A percentile compares a stretch with the other conserved stretches of the same genome.
These are phyloP conservation scores for Clarias fuscus DNA, from an alignment of 2,797 vertebrate genomes.

Conservation along the genomic window DNA sequence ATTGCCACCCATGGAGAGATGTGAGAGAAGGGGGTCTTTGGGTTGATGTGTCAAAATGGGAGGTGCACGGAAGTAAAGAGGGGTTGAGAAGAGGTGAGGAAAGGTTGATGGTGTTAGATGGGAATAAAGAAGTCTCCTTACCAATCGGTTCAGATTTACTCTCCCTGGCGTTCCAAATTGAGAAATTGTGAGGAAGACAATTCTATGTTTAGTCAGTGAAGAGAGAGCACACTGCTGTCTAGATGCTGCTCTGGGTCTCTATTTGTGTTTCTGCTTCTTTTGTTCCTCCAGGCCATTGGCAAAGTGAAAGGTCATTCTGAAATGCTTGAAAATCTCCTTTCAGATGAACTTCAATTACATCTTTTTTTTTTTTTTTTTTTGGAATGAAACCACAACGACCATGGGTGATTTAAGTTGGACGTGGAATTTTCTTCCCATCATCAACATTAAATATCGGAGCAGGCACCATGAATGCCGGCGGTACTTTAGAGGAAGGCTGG, in stretches of 20 bases:
- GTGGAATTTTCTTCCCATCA: conserved; percentile 19
- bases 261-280: conserved; percentile 22
- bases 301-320: conserved; percentile 16
- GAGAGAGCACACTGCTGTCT: conserved; percentile 61
- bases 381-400: neutral
- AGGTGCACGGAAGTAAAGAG: conserved; percentile 69
- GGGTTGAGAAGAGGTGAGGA: conserved; percentile 70
- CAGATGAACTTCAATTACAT: conserved; percentile 2
- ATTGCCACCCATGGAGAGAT: conserved; percentile 81
- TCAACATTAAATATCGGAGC: conserved; percentile 32
- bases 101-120: conserved; percentile 86
- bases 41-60: conserved; percentile 75
- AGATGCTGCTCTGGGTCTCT: conserved; percentile 43
- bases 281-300: conserved; percentile 9
- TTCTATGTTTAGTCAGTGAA: conserved; percentile 53
- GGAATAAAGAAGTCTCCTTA: conserved; percentile 85
- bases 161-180: conserved; percentile 73
- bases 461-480: conserved; percentile 16
- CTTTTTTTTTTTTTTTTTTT: neutral
- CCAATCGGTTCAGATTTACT: conserved; percentile 75
- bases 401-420: conserved; percentile 20
- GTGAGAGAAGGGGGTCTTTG: conserved; percentile 68
- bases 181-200: conserved; percentile 65
- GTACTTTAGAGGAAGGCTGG: conserved; percentile 24
- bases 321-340: conserved; percentile 13